Evolutionary conservation across 2,888 invertebrate genomes (phyloP).

Genomic region (Agrotis segetum): DNA sequence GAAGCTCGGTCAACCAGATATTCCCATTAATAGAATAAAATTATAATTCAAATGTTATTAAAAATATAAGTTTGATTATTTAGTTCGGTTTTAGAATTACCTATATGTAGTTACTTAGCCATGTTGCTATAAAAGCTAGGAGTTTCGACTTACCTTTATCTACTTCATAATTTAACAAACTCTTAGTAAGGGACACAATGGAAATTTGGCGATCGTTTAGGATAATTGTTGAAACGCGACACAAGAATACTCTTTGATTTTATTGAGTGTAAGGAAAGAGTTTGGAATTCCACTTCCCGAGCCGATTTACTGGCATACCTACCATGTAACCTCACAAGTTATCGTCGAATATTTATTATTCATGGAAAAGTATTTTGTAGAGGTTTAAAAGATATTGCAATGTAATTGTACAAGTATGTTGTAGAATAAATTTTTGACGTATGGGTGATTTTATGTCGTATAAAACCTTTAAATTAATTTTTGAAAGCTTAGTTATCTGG

Average conservation of each 20-base stretch:
- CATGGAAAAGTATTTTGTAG: constrained; percentile 20
- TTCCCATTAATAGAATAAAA: too few species aligned
- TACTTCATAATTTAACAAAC: neutral
- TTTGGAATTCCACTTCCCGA: constrained; percentile 57
- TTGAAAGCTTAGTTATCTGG: too few species aligned
- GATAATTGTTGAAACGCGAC: constrained; percentile 61
- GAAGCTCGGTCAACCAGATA: too few species aligned
- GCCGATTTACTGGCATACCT: constrained; percentile 55
- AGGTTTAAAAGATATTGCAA: constrained; percentile 18
- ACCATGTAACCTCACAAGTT: constrained; percentile 33
- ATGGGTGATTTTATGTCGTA: neutral
- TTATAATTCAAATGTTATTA: too few species aligned
- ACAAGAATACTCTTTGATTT: constrained; percentile 66
- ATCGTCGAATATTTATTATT: too few species aligned
- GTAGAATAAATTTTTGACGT: neutral
- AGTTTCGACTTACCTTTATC: neutral
- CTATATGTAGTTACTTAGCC: too few species aligned
- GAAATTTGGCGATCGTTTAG: constrained; percentile 60
- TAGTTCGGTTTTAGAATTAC: too few species aligned
- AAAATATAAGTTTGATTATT: too few species aligned
- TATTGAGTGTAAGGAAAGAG: constrained; percentile 64
- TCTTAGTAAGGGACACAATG: constrained; percentile 52
- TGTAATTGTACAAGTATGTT: constrained; percentile 5
- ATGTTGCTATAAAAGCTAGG: too few species aligned
- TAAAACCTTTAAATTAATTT: too few species aligned